Percentiles rank a stretch among this genome's conserved stretches.
Evolutionary conservation across 2,113 vertebrate genomes (phyloP).

Genomic region (Phoxinus phoxinus): DNA sequence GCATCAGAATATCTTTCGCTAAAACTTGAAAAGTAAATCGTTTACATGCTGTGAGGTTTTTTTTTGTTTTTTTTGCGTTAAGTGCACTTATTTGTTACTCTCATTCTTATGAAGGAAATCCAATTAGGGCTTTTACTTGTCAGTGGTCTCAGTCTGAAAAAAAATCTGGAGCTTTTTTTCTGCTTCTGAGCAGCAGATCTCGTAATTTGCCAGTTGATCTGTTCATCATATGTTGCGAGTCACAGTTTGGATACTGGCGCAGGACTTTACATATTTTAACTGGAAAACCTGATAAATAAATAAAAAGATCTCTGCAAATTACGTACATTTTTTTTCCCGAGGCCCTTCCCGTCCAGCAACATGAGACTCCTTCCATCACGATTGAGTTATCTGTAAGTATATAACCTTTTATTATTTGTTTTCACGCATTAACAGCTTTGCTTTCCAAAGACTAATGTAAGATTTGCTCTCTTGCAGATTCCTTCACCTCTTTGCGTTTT

Average conservation of each 20-base stretch:
- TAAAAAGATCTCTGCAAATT: not conserved
- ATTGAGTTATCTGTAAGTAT: constrained; percentile 77
- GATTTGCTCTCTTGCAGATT: constrained; percentile 77
- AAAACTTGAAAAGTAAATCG: constrained; percentile 53
- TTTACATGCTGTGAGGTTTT: constrained; percentile 30
- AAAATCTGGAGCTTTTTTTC: constrained; percentile 17
- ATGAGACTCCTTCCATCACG: constrained; percentile 72
- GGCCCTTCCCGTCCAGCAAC: constrained; percentile 61
- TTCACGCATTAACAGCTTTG: not conserved
- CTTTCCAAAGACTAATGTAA: constrained; percentile 9
- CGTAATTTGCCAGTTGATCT: constrained; percentile 31
- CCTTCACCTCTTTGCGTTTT: constrained; percentile 91
- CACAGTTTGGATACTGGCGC: constrained; percentile 41
- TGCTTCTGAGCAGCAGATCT: constrained; percentile 22
- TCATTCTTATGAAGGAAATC: constrained; percentile 23
- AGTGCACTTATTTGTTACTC: constrained; percentile 62
- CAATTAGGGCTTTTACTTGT: constrained; percentile 16
- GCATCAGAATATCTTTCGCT: constrained; percentile 24
- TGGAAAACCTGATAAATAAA: constrained; percentile 32
- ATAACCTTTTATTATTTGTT: not conserved
- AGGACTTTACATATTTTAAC: constrained; percentile 42
- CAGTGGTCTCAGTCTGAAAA: constrained; percentile 11
- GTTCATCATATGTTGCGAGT: constrained; percentile 43
- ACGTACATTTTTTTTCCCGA: constrained; percentile 35
- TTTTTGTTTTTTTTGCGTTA: constrained; percentile 56